phyloP scores from a whole-genome alignment of 2,797 vertebrate species.

The Rhinoraja longicauda region DNA sequence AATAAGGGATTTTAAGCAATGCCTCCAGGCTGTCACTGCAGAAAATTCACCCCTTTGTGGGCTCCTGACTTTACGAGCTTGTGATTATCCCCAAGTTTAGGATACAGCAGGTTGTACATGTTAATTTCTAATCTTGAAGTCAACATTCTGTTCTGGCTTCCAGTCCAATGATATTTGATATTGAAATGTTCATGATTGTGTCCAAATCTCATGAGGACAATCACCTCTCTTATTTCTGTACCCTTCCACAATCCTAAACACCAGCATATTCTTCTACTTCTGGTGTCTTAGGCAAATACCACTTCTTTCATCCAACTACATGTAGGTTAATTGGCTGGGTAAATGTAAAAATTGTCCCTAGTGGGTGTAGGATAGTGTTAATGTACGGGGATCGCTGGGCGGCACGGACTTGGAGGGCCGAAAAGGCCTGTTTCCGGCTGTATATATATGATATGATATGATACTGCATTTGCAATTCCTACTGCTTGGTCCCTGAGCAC shows the following conservation, averaged over 20 bases:
- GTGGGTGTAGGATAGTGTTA: no score
- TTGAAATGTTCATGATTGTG: not conserved
- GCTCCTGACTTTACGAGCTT: not conserved
- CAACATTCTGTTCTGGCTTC: not conserved
- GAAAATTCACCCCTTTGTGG: not conserved
- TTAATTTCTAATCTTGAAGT: not conserved
- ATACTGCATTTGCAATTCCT: not conserved
- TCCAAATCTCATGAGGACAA: not conserved
- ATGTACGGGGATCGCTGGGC: no score
- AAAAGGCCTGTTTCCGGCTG: no score
- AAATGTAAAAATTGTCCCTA: no score
- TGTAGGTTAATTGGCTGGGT: no score
- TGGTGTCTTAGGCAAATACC: not conserved
- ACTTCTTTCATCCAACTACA: not conserved
- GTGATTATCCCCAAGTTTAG: not conserved
- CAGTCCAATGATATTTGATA: not conserved
- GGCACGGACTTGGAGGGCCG: no score
- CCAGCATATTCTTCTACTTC: not conserved
- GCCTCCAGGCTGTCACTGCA: not conserved
- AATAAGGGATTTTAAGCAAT: not conserved
- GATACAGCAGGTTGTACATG: not conserved
- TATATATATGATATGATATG: no score
- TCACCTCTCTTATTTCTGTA: not conserved
- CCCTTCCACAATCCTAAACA: not conserved
- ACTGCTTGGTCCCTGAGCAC: not conserved